Evolutionary conservation across 2,113 vertebrate species (phyloP), one percentile per base, ranked within the genome.

Genomic region (Muntiacus muntjak): DNA sequence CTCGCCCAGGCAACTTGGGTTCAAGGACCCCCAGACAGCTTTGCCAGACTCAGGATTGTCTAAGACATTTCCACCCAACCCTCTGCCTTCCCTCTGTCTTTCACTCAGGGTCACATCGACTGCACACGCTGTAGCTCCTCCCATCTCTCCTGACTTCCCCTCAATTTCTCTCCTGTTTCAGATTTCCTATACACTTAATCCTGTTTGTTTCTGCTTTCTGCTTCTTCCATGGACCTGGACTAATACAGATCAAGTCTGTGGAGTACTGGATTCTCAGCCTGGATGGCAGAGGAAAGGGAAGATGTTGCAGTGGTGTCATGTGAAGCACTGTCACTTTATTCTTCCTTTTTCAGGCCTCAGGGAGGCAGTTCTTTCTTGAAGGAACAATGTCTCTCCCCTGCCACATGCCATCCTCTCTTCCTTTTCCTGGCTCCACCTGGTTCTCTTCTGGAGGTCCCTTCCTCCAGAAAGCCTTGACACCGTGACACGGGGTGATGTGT

Each of bases 1-100:
- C 54, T 43, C 16, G 43, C 26, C 10, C 0, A 0, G 8, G 36
- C 10, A 25, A 16, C 67, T 23, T 4, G 15, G 45, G 45, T 36
- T 79, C 50, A 67, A 45, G 62, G 40, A 87, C 47, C 40, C 33
- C 10, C 11, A 58, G 52, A 50, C 12, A 25, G 91, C 6, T 50
- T 36, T 71, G 62, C 28, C 52, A n/a, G 54, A 55, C 40, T 1
- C 10, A 45, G 26, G 9, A 4, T 1, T 14, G 1, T 16, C 79
- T 87, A 58, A 62, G 47, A 36, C 7, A 9, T 36, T 50, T 26
- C 60, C 12, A n/a, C n/a, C 36, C 33, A 25, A 1, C 36, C 23
- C n/a, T 4, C 64, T 67, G 30, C 25, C 76, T n/a, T 67, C 58
- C 36, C 12, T n/a, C 11, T 30, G 26, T n/a, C 50, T 78, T 33